A percentile compares a stretch with the other conserved stretches of the same genome.
phyloP scores from a whole-genome alignment of 2,113 vertebrate species.

The Podarcis cretensis region DNA sequence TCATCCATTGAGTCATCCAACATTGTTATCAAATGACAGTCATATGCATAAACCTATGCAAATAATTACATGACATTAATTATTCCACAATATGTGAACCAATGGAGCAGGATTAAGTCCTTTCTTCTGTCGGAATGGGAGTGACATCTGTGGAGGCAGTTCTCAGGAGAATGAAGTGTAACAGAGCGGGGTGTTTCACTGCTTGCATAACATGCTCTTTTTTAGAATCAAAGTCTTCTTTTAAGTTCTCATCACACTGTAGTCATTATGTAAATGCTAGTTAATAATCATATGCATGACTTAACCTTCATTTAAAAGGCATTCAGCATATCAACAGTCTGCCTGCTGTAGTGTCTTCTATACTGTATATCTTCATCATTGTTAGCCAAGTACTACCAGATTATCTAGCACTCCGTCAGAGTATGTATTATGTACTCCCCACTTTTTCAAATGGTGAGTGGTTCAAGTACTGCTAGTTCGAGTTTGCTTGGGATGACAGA shows the following conservation, averaged over 20 bases:
- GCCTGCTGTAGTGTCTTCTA: not conserved
- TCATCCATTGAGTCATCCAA: not conserved
- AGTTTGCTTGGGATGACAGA: not conserved
- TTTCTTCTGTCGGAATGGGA: not conserved
- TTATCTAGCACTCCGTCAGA: not conserved
- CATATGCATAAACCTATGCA: not conserved
- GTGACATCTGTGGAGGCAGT: not conserved
- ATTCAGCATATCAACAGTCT: not conserved
- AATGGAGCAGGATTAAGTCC: not conserved
- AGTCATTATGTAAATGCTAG: not conserved
- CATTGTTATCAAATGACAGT: not conserved
- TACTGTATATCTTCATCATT: not conserved
- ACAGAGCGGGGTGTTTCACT: not conserved
- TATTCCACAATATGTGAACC: not conserved
- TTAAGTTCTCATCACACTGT: not conserved
- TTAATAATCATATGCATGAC: not conserved
- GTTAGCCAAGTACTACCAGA: not conserved
- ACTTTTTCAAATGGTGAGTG: not conserved
- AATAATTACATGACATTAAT: not conserved
- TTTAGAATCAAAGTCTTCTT: not conserved
- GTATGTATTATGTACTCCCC: not conserved
- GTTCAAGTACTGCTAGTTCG: not conserved
- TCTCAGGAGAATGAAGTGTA: constrained; percentile 7
- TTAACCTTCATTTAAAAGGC: not conserved
- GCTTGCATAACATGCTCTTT: not conserved